A percentile compares a stretch with the other conserved stretches of the same genome.
Conservation (phyloP, 2,797 vertebrate species). For the Gila robusta region DNA sequence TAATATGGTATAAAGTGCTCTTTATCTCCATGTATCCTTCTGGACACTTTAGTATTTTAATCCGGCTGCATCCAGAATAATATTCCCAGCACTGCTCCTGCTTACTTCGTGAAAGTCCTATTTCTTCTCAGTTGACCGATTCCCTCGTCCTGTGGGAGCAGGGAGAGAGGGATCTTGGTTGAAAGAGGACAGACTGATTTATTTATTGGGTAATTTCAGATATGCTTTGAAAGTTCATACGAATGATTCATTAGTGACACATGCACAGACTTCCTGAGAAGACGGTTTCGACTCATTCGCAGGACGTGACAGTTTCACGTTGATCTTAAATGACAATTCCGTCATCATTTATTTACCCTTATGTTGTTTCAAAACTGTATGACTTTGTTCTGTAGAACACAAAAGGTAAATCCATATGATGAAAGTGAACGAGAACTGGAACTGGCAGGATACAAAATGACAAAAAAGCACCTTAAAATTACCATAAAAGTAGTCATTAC, state of each 20-base stretch:
- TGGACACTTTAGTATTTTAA: conserved; percentile 25
- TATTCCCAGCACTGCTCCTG: not conserved
- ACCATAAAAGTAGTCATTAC: not conserved
- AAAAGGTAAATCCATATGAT: not conserved
- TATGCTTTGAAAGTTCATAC: conserved; percentile 30
- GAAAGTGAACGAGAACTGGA: not conserved
- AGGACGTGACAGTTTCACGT: not conserved
- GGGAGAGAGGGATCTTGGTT: not conserved
- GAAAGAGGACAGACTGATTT: conserved; percentile 43
- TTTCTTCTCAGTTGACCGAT: not conserved
- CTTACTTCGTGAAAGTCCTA: not conserved
- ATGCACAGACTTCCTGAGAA: conserved; percentile 15
- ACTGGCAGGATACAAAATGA: not conserved
- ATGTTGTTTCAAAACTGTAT: not conserved
- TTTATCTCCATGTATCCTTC: conserved; percentile 34
- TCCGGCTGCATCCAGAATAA: conserved; percentile 19
- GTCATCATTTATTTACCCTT: not conserved
- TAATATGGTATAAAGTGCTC: conserved; percentile 34
- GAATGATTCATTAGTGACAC: conserved; percentile 39
- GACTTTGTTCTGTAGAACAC: not conserved
- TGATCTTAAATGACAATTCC: not conserved
- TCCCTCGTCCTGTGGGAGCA: not conserved
- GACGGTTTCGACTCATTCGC: not conserved
- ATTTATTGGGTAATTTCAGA: conserved; percentile 33
- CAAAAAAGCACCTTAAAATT: not conserved